Evolutionary conservation across 2,797 vertebrate species (phyloP).

Genomic region (Epinephelus coioides): DNA sequence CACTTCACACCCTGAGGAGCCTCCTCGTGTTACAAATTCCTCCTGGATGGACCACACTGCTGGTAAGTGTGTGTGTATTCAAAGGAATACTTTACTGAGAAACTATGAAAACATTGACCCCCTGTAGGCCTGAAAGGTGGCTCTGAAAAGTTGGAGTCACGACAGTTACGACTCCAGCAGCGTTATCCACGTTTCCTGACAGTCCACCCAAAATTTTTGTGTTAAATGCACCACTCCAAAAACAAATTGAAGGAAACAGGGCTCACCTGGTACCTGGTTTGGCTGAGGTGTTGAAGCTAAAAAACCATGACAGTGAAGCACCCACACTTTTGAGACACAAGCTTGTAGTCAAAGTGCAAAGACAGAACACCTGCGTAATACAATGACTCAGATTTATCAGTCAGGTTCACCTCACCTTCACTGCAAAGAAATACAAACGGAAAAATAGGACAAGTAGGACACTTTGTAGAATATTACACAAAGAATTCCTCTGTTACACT

Average conservation of each 20-base stretch:
- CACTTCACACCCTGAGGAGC: constrained; percentile 6
- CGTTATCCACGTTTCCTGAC: neutral
- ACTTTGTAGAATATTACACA: neutral
- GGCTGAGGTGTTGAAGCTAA: neutral
- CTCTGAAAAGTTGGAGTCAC: neutral
- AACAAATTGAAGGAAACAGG: neutral
- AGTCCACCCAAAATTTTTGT: neutral
- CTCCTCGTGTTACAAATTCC: constrained; percentile 38
- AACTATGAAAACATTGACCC: neutral
- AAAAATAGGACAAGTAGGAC: neutral
- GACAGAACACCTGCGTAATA: neutral
- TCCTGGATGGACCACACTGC: neutral
- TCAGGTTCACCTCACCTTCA: neutral
- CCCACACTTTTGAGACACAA: neutral
- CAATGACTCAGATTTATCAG: neutral
- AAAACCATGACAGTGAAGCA: neutral
- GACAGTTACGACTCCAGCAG: neutral
- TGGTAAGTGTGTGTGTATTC: neutral
- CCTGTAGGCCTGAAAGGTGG: neutral
- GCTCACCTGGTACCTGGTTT: neutral
- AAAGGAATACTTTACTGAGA: constrained; percentile 9
- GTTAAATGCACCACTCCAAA: neutral
- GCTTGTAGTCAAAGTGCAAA: neutral
- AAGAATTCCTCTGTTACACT: too few relatives aligned
- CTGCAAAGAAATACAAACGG: neutral